Percentiles rank a stretch among this genome's conserved stretches.
Conservation (phyloP, 2,113 vertebrate species). For the Hyaena hyaena region DNA sequence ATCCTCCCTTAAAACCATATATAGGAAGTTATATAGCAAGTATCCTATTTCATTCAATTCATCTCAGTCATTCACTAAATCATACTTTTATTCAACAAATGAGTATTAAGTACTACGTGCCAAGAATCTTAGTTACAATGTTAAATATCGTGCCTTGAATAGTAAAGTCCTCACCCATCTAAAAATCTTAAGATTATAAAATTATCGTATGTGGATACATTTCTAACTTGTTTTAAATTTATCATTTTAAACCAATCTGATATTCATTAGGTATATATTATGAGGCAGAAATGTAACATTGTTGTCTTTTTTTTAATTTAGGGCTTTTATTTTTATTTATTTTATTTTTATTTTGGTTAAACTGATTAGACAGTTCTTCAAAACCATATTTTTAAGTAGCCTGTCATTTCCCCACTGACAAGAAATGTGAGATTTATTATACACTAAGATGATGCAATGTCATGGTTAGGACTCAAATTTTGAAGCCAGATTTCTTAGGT, state of each 20-base stretch:
- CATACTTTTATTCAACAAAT: not conserved
- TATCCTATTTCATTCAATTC: not conserved
- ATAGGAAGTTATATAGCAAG: not conserved
- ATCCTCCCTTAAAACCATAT: not conserved
- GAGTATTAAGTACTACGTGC: not conserved
- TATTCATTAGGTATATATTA: not conserved
- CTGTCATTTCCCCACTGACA: not conserved
- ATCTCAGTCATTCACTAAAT: not conserved
- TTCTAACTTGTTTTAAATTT: not conserved
- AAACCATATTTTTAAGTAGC: not conserved
- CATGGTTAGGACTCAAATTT: not conserved
- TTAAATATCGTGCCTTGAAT: not conserved
- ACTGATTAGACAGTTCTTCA: not conserved
- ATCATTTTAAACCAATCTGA: not conserved
- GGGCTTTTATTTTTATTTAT: not conserved
- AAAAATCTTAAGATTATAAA: not conserved
- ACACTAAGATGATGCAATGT: not conserved
- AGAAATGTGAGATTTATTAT: not conserved
- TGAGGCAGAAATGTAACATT: not conserved
- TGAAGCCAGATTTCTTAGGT: not conserved
- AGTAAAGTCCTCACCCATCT: not conserved
- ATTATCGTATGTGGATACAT: not conserved
- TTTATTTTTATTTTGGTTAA: not conserved
- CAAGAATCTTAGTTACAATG: not conserved
- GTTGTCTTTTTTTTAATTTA: not conserved